Evolutionary conservation across 2,797 vertebrate species (phyloP).

Genomic region (Psittacula derbiana): DNA sequence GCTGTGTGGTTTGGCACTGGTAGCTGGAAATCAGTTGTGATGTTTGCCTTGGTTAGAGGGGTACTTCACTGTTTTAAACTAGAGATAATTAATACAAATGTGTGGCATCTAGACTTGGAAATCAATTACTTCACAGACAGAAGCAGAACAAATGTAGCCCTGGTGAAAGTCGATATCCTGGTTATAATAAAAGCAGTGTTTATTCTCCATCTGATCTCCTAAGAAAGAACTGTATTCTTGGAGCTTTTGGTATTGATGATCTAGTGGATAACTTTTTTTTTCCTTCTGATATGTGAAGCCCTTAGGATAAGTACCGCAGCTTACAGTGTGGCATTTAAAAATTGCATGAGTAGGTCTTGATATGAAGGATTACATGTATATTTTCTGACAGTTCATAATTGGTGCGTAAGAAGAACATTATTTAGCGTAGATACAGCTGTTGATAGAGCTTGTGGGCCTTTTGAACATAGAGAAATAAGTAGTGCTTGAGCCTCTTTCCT

Average conservation of each 20-base stretch:
- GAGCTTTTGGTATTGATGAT: background rate
- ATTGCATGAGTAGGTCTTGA: background rate
- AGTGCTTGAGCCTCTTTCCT: background rate
- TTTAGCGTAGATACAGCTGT: background rate
- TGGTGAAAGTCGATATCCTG: background rate
- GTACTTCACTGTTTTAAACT: background rate
- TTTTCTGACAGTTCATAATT: conserved; percentile 3
- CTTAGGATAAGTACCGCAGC: background rate
- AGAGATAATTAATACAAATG: background rate
- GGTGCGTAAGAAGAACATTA: background rate
- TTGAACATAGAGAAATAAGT: background rate
- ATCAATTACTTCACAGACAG: background rate
- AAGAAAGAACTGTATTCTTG: background rate
- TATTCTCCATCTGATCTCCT: background rate
- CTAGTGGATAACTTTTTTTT: background rate
- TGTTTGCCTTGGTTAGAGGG: background rate
- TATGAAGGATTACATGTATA: background rate
- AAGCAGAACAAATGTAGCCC: background rate
- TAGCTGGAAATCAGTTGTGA: background rate
- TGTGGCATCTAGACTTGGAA: background rate
- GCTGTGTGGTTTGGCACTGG: fast-evolving
- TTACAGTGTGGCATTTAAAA: background rate
- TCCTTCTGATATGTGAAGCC: background rate
- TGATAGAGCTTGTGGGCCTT: background rate
- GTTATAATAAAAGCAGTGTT: background rate